Conservation (phyloP, 2,113 vertebrate species). For the Numenius arquata region DNA sequence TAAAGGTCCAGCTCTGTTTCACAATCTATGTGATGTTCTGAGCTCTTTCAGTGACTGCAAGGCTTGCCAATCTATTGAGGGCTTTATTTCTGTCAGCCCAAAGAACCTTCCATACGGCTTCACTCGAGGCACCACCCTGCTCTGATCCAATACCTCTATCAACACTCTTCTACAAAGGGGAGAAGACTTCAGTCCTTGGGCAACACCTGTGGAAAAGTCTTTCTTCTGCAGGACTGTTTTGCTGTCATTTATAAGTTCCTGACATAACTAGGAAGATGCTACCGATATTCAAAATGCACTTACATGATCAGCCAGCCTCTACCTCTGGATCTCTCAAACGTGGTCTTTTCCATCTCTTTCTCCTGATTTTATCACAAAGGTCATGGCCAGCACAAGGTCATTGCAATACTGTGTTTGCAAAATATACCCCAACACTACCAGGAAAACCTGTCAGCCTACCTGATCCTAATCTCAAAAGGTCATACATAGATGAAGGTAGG, state of each 20-base stretch:
- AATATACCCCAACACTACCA: neutral
- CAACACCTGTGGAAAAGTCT: neutral
- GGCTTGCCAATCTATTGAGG: neutral
- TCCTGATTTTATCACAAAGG: neutral
- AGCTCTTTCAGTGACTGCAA: neutral
- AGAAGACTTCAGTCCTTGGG: neutral
- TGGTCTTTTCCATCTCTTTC: neutral
- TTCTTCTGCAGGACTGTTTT: neutral
- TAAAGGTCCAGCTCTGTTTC: neutral
- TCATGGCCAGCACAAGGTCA: neutral
- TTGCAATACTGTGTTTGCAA: neutral
- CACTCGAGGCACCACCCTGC: neutral
- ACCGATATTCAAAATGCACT: neutral
- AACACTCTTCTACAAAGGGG: neutral
- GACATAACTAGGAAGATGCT: neutral
- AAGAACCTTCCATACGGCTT: neutral
- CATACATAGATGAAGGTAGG: neutral
- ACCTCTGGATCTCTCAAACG: neutral
- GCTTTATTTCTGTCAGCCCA: neutral
- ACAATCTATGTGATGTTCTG: neutral
- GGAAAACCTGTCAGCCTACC: neutral
- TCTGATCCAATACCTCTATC: neutral
- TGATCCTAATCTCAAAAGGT: neutral
- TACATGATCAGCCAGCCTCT: neutral
- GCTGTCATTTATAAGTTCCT: neutral